Evolutionary conservation across 2,113 vertebrate species (phyloP).

Genomic region (Rhinogobius similis): DNA sequence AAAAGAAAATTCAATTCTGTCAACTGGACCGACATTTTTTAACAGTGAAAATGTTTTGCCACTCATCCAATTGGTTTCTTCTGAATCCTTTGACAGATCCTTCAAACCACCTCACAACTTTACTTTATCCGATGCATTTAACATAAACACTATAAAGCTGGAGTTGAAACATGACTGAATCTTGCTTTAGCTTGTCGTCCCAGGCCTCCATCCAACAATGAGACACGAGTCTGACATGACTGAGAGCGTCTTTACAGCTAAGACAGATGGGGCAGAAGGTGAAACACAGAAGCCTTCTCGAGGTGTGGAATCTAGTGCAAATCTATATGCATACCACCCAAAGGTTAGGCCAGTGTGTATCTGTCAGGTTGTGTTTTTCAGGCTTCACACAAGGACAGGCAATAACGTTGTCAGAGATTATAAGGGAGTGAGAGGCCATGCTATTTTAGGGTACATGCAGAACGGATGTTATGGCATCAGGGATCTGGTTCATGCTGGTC

Average conservation of each 20-base stretch:
- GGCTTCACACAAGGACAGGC: constrained; percentile 7
- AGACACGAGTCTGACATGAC: constrained; percentile 25
- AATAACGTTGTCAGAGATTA: constrained; percentile 8
- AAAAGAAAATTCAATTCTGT: too few species aligned
- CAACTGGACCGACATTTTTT: too few species aligned
- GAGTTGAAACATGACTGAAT: constrained; percentile 17
- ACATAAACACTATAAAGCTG: too few species aligned
- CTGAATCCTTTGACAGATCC: too few species aligned
- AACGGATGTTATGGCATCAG: constrained; percentile 21
- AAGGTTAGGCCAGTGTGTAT: neutral
- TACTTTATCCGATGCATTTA: too few species aligned
- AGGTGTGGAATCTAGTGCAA: constrained; percentile 20
- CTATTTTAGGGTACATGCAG: constrained; percentile 37
- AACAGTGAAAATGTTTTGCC: too few species aligned
- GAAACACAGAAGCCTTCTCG: constrained; percentile 2
- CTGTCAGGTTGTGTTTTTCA: neutral
- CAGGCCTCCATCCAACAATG: constrained; percentile 40
- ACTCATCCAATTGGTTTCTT: too few species aligned
- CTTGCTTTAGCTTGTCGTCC: constrained; percentile 43
- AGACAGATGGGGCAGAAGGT: neutral
- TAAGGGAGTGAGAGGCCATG: constrained; percentile 9
- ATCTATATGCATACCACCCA: neutral
- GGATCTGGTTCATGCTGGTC: constrained; percentile 20
- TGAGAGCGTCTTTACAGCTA: neutral
- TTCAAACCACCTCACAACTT: too few species aligned